Percentiles rank a stretch among this genome's conserved stretches.
These are phyloP conservation scores for Helicoverpa assulta DNA, from an alignment of 2,888 invertebrate species.

Conservation along the genomic window DNA sequence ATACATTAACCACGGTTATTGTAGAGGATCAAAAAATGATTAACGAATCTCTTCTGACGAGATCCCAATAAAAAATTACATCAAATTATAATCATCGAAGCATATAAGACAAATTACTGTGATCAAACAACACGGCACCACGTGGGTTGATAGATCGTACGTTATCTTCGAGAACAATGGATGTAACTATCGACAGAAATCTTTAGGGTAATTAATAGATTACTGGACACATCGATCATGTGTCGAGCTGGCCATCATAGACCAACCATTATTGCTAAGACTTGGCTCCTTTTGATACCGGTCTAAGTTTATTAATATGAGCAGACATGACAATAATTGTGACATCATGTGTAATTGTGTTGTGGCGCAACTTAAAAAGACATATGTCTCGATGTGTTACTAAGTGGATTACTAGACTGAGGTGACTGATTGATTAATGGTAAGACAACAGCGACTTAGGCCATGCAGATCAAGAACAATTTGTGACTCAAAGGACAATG, in stretches of 20 bases:
- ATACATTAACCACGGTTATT: slow-evolving; percentile 52
- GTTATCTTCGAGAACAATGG: slow-evolving; percentile 83
- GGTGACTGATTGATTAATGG: slow-evolving; percentile 32
- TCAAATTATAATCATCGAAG: slow-evolving; percentile 77
- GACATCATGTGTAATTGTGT: slow-evolving; percentile 31
- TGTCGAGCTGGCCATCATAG: slow-evolving; percentile 63
- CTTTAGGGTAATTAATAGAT: slow-evolving; percentile 87
- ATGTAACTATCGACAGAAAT: slow-evolving; percentile 80
- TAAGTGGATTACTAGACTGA: slow-evolving; percentile 1
- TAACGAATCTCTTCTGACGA: slow-evolving; percentile 56
- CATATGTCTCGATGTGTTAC: slow-evolving; percentile 17
- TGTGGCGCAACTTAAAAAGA: slow-evolving; percentile 25
- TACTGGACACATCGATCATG: slow-evolving; percentile 82
- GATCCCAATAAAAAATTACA: slow-evolving; percentile 63
- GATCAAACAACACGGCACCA: slow-evolving; percentile 84
- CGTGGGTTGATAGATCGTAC: slow-evolving; percentile 85
- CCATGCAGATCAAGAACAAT: background rate
- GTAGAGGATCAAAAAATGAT: slow-evolving; percentile 54
- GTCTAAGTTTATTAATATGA: slow-evolving; percentile 14
- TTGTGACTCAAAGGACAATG: background rate
- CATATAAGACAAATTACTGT: slow-evolving; percentile 84
- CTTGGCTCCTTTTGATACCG: slow-evolving; percentile 47
- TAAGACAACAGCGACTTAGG: background rate
- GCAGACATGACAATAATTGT: slow-evolving; percentile 41
- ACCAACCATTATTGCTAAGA: slow-evolving; percentile 29